Evolutionary conservation across 2,888 invertebrate species (phyloP), one percentile per base, ranked within the genome.

Genomic region (Orthosia gracilis): DNA sequence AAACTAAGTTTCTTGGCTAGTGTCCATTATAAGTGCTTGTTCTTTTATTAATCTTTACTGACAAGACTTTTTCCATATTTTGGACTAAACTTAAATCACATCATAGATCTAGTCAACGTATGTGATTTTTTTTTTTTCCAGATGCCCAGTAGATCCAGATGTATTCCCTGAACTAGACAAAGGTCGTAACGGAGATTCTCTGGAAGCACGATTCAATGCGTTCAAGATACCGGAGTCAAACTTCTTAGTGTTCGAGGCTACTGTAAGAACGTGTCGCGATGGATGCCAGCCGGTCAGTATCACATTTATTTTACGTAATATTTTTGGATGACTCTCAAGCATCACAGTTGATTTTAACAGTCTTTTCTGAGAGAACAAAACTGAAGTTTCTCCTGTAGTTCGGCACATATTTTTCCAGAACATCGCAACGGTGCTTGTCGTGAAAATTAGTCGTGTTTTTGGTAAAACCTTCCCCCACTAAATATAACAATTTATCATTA

Each of bases 161-260:
- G 99, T 99, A 0, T 99, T 99, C 96, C 99, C 99, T 0, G 98
- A 99, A 90, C 93, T 99, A 85, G 99, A 99, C 91, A 98, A 98
- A 89, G 97, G 98, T 0, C 97, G 99, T 40, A 98, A 97, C 87
- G 98, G 98, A 0, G 98, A 99, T 90, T 98, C 98, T 5, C 94
- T 99, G 69, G 99, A 99, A 96, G 99, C 99, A 0, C 97, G 98
- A 88, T 99, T 99, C 93, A 99, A 99, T 92, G 99, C 99, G 0
- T 99, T 99, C 92, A 99, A 99, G 94, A 99, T 99, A 83, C 99
- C 99, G 0, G 99, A 99, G 94, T 99, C 99, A 0, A 99, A 99
- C 93, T 99, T 99, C 97, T 94, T 99, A 85, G 98, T 99, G 0
- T 99, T 99, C 89, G 99, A 99, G 94, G 99, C 99, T 0, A 99